Evolutionary conservation across 2,113 vertebrate genomes (phyloP).

Genomic region (Polypterus senegalus): DNA sequence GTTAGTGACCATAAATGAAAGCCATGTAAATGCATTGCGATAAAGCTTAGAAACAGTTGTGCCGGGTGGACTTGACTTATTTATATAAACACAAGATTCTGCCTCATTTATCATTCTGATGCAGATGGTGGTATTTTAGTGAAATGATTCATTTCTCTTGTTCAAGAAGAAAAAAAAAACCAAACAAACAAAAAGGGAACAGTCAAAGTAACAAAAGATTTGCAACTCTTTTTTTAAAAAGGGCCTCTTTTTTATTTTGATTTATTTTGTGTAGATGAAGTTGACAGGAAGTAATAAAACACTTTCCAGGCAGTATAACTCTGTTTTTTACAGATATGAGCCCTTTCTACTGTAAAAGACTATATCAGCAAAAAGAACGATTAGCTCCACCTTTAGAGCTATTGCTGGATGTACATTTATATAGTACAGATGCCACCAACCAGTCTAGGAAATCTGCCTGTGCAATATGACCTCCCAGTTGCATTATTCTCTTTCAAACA

Average conservation of each 20-base stretch:
- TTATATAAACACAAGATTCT: neutral
- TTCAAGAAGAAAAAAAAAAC: neutral
- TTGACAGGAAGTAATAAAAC: neutral
- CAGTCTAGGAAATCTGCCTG: no score
- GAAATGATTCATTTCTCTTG: constrained; percentile 27
- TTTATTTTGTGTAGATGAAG: constrained; percentile 1
- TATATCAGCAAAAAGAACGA: no score
- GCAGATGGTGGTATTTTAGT: constrained; percentile 18
- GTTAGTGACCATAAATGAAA: no score
- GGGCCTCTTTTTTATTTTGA: neutral
- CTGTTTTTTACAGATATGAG: constrained; percentile 2
- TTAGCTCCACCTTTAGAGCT: no score
- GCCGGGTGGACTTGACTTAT: neutral
- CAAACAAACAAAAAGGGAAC: neutral
- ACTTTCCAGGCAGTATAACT: constrained; percentile 7
- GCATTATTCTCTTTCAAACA: no score
- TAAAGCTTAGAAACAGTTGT: constrained; percentile 4
- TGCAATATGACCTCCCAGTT: no score
- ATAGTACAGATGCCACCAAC: no score
- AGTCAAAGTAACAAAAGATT: neutral
- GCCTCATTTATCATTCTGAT: constrained; percentile 21
- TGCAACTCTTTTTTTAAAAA: neutral
- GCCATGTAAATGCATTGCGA: no score
- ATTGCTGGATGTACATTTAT: no score
- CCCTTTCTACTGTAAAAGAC: neutral